Base-by-base conservation (phyloP, 2,113 vertebrate species). In the Pimephales promelas region DNA sequence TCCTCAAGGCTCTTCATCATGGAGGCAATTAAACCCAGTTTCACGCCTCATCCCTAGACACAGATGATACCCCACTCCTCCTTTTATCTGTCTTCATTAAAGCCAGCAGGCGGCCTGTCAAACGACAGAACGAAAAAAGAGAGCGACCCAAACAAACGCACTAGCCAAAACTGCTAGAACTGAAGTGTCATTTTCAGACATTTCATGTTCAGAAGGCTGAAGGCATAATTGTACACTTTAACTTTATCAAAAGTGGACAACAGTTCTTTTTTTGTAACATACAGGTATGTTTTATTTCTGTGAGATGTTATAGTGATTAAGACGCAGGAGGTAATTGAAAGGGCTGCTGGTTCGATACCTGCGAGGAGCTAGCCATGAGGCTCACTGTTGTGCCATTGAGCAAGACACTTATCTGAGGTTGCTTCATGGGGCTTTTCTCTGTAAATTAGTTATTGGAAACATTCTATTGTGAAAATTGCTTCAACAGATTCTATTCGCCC, bases 1-100 rank as follows among this genome's bases (percentile, higher is more conserved):
- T 59, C 56, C 73, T 62, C n/a, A 61, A 75, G 71, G 81, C 61
- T 75, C 75, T 84, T 84, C 83, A 87, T 89, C 84, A 84, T 77
- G 62, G 73, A 86, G 88, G 84, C 89, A 87, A 87, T 90, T 88
- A 89, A 88, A 83, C 81, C 70, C 74, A 78, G 56, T 88, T 89
- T 84, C 79, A 86, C 34, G 62, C 81, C 75, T 82, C 72, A 56
- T 85, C 56, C 80, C 83, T 75, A 82, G 83, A 85, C 81, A 31
- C 76, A 61, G 49, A 59, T 82, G 80, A 83, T 83, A 74, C 83
- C 40, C 66, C 18, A 3, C 83, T 72, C 57, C 13, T 59, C 31
- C 80, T 87, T 86, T 84, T 57, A 85, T 83, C 59, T 81, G 78
- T 73, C 83, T 62, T 82, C 85, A 84, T 87, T 83, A 82, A 89